Conservation (phyloP, 2,113 vertebrate genomes). For the Festucalex cinctus region DNA sequence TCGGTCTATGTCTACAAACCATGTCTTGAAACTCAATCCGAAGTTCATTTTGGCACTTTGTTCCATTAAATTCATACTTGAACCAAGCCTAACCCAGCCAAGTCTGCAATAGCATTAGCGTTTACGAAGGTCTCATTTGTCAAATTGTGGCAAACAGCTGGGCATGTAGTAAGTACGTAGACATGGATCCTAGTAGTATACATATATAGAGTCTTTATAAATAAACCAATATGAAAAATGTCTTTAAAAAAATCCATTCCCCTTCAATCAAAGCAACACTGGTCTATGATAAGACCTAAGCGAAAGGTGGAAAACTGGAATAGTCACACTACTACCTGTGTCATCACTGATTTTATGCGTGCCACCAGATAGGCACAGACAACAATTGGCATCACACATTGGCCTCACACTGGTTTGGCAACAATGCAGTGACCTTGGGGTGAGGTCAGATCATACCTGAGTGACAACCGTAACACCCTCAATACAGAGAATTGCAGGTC, state of each 20-base stretch:
- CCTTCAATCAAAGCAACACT: conserved; percentile 1
- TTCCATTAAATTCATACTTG: conserved; percentile 6
- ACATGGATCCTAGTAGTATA: neutral
- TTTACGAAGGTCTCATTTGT: conserved; percentile 54
- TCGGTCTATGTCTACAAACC: no score
- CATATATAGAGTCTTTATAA: conserved; percentile 5
- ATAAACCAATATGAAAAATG: neutral
- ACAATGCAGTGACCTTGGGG: conserved; percentile 66
- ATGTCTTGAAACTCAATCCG: neutral
- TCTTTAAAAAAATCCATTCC: neutral
- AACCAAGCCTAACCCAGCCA: conserved; percentile 3
- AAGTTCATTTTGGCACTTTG: conserved; percentile 8
- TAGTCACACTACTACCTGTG: conserved; percentile 42
- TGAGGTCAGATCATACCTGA: conserved; percentile 30
- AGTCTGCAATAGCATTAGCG: conserved; percentile 19
- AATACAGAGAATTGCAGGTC: conserved; percentile 19
- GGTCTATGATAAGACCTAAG: conserved; percentile 32
- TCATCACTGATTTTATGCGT: conserved; percentile 61
- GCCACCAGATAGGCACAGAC: conserved; percentile 72
- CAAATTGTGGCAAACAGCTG: conserved; percentile 43
- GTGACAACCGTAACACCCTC: conserved; percentile 41
- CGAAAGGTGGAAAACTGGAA: conserved; percentile 14
- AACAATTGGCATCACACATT: conserved; percentile 55
- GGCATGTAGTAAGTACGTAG: conserved; percentile 56
- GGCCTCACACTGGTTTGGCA: conserved; percentile 54